Evolutionary conservation across 2,888 invertebrate species (phyloP), one percentile per base, ranked within the genome.

Genomic region (Pogonocherus hispidulus): DNA sequence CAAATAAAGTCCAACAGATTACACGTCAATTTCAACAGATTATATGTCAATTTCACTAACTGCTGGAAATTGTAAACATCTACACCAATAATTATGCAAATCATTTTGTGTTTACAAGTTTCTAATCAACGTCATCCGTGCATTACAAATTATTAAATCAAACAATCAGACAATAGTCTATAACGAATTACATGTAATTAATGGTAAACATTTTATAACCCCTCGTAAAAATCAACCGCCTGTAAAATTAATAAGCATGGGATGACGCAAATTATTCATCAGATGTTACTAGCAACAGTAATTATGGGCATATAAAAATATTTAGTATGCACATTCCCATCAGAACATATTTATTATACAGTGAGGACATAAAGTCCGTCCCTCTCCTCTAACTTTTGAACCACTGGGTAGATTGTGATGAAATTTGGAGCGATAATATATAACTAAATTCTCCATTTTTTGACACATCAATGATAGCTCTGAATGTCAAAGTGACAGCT

Each of bases 221-320:
- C 32, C 32, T 2, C 32, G 8, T 32, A 32, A 32, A 32, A 32
- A 32, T 11, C 11, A 32, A 32, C 11, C 32, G 32, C 32, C 32
- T 8, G 32, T 32, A 32, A 32, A 32, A 32, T 32, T 32, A 32
- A 32, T 32, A 32, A 2, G 32, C 32, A 8, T 32, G 32, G 9
- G 32, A 32, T 11, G 32, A 32, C 8, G 11, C 2, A 32, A 32
- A 32, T 32, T 32, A 9, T 32, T 11, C 32, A 11, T 32, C 8
- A 11, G 11, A 6, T 8, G 32, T 8, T 32, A 9, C 11, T 32
- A 32, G 8, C 11, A 32, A 11, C 32, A 8, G 9, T 32, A 54
- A 54, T 54, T 54, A 54, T 35, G 16, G 37, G n/a, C 11, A 19
- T 37, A 22, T 56, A 18, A 19, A 20, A 37, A 56, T 41, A 37